Evolutionary conservation across 2,113 vertebrate genomes (phyloP).

Genomic region (Hyperopisus bebe): DNA sequence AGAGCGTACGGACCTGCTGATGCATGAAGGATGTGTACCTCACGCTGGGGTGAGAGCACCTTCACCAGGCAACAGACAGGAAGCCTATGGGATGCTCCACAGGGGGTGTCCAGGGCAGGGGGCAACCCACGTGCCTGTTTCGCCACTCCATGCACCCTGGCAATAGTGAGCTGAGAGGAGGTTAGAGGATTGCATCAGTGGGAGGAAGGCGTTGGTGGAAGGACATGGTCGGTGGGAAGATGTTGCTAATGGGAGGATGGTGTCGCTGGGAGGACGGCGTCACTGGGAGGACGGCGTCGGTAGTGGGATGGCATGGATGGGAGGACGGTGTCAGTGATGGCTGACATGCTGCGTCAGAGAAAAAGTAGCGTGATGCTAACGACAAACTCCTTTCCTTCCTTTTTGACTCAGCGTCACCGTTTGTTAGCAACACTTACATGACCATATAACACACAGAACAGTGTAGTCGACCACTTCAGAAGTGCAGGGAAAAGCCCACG

Average conservation of each 20-base stretch:
- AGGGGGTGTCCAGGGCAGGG: background rate
- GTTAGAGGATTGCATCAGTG: background rate
- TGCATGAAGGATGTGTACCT: background rate
- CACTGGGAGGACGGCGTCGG: background rate
- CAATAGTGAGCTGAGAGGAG: background rate
- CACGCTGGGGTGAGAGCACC: background rate
- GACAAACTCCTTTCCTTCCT: background rate
- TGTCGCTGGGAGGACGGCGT: no score
- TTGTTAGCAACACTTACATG: background rate
- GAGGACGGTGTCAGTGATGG: background rate
- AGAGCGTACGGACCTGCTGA: background rate
- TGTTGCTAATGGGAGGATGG: no score
- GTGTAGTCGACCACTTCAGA: background rate
- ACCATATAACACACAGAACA: background rate
- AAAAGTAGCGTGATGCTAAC: background rate
- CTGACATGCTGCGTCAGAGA: background rate
- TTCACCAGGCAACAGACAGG: background rate
- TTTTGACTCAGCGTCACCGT: background rate
- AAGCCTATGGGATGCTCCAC: background rate
- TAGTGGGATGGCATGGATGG: background rate
- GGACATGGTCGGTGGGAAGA: no score
- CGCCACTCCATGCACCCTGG: background rate
- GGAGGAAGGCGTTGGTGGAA: background rate
- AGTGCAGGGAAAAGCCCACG: background rate
- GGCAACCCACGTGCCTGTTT: background rate